These are phyloP conservation scores for Ochropleura leucogaster DNA, from an alignment of 2,888 invertebrate genomes.

Conservation along the genomic window DNA sequence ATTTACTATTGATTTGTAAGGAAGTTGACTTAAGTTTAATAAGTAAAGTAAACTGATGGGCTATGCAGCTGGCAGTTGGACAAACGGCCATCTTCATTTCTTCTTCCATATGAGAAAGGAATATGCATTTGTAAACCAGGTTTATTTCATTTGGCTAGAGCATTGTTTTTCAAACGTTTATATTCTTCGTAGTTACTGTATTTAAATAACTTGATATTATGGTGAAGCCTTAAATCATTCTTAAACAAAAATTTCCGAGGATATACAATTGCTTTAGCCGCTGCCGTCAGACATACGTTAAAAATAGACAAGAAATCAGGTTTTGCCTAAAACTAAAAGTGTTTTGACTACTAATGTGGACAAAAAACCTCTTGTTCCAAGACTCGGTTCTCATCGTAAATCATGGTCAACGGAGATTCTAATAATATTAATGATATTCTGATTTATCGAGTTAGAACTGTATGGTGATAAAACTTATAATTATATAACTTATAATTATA, in stretches of 20 bases:
- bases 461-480: constrained; percentile 51
- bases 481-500: constrained; percentile 58
- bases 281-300: constrained; percentile 12
- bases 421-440: constrained; percentile 59
- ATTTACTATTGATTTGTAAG: neutral
- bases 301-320: constrained; percentile 39
- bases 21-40: neutral
- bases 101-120: neutral
- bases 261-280: neutral
- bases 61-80: neutral
- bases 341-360: constrained; percentile 19
- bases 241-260: neutral
- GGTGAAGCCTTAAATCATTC: constrained; percentile 3
- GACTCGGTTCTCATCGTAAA: constrained; percentile 47
- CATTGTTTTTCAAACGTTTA: neutral
- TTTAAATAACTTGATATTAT: neutral
- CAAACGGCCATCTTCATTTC: neutral
- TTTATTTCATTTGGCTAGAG: neutral
- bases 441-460: constrained; percentile 52
- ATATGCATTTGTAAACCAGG: neutral
- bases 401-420: constrained; percentile 46
- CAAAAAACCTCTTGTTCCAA: constrained; percentile 39
- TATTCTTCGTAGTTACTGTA: neutral
- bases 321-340: constrained; percentile 40
- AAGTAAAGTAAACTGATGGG: neutral